Conservation (phyloP, 1,140 invertebrate genomes). For the Drosophila trapezifrons region DNA sequence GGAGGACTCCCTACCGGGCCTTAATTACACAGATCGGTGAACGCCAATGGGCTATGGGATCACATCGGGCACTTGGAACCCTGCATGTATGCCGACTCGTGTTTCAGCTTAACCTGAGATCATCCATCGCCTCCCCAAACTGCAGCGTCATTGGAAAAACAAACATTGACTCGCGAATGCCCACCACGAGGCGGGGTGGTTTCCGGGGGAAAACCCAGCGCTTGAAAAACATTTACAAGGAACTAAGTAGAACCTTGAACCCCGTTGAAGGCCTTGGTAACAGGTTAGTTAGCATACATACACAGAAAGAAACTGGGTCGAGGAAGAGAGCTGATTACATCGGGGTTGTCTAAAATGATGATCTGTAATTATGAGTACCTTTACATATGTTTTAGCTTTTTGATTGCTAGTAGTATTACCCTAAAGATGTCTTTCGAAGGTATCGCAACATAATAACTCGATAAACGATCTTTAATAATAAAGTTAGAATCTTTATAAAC, state of each 20-base stretch:
- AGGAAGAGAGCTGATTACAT: not conserved
- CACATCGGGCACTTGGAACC: conserved; percentile 7
- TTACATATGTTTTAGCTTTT: too few relatives aligned
- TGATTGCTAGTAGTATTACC: too few relatives aligned
- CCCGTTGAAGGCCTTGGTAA: not conserved
- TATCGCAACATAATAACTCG: too few relatives aligned
- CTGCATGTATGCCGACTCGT: conserved; percentile 25
- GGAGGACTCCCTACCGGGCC: conserved; percentile 10
- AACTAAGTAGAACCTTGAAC: conserved; percentile 42
- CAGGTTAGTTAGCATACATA: not conserved
- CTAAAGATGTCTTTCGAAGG: too few relatives aligned
- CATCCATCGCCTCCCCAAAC: conserved; percentile 19
- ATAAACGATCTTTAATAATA: too few relatives aligned
- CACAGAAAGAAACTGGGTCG: not conserved
- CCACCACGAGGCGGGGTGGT: conserved; percentile 16
- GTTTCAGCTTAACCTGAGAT: conserved; percentile 39
- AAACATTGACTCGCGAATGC: conserved; percentile 37
- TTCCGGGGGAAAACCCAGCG: conserved; percentile 44
- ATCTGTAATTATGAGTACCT: too few relatives aligned
- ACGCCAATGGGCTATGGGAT: not conserved
- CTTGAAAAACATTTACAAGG: conserved; percentile 33
- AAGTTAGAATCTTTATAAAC: too few relatives aligned
- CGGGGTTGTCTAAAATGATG: too few relatives aligned
- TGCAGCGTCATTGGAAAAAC: conserved; percentile 28
- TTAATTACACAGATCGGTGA: conserved; percentile 32